Base-by-base conservation (phyloP, 2,113 vertebrate species). In the Donacobius atricapilla region DNA sequence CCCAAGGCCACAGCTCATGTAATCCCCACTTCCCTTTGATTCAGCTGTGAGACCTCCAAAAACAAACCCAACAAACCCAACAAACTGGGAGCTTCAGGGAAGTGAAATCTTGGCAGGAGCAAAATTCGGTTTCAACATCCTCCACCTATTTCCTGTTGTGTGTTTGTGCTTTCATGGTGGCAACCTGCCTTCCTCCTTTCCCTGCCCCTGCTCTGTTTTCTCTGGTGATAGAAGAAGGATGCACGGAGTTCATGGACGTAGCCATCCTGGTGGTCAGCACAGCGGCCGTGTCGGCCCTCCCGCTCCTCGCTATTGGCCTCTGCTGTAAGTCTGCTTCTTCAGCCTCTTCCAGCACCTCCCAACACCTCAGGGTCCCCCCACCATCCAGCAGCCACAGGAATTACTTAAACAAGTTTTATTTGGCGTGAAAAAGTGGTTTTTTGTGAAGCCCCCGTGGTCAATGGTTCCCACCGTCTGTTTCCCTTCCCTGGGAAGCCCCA, bases 311-410 rank as follows among this genome's bases (percentile, higher is more conserved):
- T 76, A 96, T 97, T 35, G 89, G 84, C 58, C 76, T 97, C 83
- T 96, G 85, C 95, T 95, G 96, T 97, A 2, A 95, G 95, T 82
- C 45, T 11, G 22, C 75, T 10, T 12, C 47, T 30, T 10, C 44
- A 5, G 8, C 28, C 2, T 5, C 40, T 7, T 19, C 19, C 65
- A 30, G 20, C 31, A 22, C 24, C 10, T 28, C 39, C 19, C 11
- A 8, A 1, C 0, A 3, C 42, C 63, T 27, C 5, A 0, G 1
- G 2, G 2, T 14, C 47, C 37, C 31, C 23, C 3, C 2, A 1
- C 1, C 0, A 6, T 0, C 39, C 28, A 50, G 48, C 73, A 39
- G 39, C n/a, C 50, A 2, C 1, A 0, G 14, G 22, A 71, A 51
- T 63, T 3, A 20, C 4, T 35, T 21, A 3, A 12, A 25, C 37